These are phyloP conservation scores for Tortrix viridana DNA, from an alignment of 2,888 invertebrate genomes.

Conservation along the genomic window DNA sequence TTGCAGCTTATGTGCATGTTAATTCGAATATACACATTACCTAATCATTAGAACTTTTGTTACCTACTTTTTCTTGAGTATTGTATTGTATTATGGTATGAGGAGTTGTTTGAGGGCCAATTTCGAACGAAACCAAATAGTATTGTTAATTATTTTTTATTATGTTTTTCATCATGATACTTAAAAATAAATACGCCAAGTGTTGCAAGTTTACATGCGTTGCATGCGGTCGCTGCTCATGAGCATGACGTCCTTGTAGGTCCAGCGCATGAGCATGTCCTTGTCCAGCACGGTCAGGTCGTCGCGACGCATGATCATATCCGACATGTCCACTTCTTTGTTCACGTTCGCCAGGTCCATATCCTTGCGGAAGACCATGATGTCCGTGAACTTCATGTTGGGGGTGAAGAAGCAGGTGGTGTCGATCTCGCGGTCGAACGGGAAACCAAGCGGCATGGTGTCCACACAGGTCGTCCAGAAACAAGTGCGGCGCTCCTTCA, in stretches of 20 bases:
- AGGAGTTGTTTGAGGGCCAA: too few species aligned
- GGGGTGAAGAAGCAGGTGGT: slow-evolving; percentile 84
- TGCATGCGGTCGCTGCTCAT: slow-evolving; percentile 68
- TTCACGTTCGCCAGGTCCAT: slow-evolving; percentile 55
- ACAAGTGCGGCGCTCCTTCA: slow-evolving; percentile 80
- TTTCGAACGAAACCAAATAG: neutral
- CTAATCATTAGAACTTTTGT: too few species aligned
- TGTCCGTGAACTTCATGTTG: slow-evolving; percentile 87
- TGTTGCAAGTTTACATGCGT: slow-evolving; percentile 54
- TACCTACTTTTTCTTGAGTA: too few species aligned
- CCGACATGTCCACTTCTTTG: slow-evolving; percentile 53
- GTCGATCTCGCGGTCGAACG: slow-evolving; percentile 88
- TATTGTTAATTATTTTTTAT: slow-evolving; percentile 12
- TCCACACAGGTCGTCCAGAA: slow-evolving; percentile 84
- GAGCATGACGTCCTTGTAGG: slow-evolving; percentile 74
- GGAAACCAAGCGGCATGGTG: slow-evolving; percentile 88
- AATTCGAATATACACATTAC: too few species aligned
- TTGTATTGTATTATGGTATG: too few species aligned
- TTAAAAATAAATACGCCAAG: slow-evolving; percentile 7
- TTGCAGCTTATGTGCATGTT: too few species aligned
- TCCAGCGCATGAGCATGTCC: slow-evolving; percentile 67
- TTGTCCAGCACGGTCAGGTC: slow-evolving; percentile 72
- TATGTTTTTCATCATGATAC: neutral
- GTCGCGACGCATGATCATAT: slow-evolving; percentile 74
- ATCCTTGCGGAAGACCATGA: slow-evolving; percentile 86